A percentile compares a stretch with the other conserved stretches of the same genome.
Evolutionary conservation across 2,888 invertebrate species (phyloP).

Genomic region (Nasonia oneida): DNA sequence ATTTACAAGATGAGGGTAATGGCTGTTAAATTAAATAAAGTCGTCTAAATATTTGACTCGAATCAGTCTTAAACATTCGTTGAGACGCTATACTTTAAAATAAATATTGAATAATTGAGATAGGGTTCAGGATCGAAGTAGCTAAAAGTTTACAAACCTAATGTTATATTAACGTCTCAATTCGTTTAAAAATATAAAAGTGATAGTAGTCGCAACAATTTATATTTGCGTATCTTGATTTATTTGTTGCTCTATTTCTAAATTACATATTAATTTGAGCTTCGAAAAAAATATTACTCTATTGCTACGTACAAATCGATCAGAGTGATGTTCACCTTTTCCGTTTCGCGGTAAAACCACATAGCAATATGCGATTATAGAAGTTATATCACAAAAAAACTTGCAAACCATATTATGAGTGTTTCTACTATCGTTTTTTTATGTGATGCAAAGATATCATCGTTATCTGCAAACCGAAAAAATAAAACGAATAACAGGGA

Average conservation of each 20-base stretch:
- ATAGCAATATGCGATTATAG: background rate
- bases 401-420: background rate
- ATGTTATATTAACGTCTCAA: background rate
- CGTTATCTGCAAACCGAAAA: too few species aligned
- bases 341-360: background rate
- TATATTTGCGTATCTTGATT: too few species aligned
- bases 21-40: background rate
- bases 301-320: too few species aligned
- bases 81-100: background rate
- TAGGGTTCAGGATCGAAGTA: background rate
- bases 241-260: too few species aligned
- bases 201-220: too few species aligned
- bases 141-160: background rate
- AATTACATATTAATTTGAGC: too few species aligned
- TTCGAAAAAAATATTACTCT: too few species aligned
- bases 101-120: conserved; percentile 21
- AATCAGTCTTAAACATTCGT: conserved; percentile 1
- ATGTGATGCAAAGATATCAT: too few species aligned
- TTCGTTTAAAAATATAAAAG: background rate
- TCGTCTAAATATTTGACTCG: background rate
- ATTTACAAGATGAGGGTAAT: background rate
- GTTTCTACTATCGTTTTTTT: too few species aligned
- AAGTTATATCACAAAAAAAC: background rate
- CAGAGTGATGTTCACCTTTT: too few species aligned
- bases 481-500: too few species aligned